Percentiles rank a stretch among this genome's conserved stretches.
These are phyloP conservation scores for Synanthedon vespiformis DNA, from an alignment of 2,888 invertebrate species.

Conservation along the genomic window DNA sequence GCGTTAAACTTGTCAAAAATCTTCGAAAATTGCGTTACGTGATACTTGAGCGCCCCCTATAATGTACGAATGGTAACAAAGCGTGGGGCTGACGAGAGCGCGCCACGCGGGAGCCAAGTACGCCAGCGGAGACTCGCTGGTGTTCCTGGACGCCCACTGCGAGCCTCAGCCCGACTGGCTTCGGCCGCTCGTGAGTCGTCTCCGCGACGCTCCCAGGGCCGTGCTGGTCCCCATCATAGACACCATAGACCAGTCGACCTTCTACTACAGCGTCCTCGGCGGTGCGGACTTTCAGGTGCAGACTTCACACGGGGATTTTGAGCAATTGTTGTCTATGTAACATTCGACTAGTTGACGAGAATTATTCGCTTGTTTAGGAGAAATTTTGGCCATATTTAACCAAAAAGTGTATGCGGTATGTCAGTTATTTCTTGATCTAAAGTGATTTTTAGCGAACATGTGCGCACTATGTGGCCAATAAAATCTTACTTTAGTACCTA, in stretches of 20 bases:
- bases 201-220: conserved; percentile 81
- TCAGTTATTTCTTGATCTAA: too few species aligned
- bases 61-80: too few species aligned
- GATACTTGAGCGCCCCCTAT: too few species aligned
- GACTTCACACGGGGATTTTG: neutral
- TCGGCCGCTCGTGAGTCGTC: conserved; percentile 88
- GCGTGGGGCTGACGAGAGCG: conserved; percentile 76
- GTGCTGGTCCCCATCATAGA: conserved; percentile 96
- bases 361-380: too few species aligned
- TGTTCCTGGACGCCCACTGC: conserved; percentile 94
- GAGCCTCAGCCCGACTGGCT: conserved; percentile 87
- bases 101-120: conserved; percentile 87
- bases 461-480: too few species aligned
- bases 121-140: conserved; percentile 82
- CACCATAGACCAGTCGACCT: conserved; percentile 84
- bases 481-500: too few species aligned
- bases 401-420: too few species aligned
- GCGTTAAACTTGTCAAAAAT: too few species aligned
- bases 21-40: too few species aligned
- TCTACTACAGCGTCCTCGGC: conserved; percentile 79
- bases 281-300: conserved; percentile 55
- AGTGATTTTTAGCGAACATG: too few species aligned
- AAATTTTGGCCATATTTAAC: too few species aligned
- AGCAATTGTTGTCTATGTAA: neutral
- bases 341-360: too few species aligned